Conservation (phyloP, 2,113 vertebrate genomes). For the Dascyllus trimaculatus region DNA sequence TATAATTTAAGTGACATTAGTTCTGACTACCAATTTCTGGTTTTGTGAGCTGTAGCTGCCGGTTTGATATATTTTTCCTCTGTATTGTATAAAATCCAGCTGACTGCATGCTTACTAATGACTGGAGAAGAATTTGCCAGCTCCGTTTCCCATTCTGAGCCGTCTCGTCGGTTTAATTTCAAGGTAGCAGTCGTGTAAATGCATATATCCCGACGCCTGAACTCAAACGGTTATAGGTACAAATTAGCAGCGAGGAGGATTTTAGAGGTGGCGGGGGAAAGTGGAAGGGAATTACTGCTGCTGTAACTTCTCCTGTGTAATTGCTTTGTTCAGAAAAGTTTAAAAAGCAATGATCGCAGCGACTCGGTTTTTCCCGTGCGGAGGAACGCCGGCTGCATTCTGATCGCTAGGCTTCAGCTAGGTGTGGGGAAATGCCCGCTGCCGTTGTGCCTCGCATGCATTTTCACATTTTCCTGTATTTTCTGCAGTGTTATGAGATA, state of each 20-base stretch:
- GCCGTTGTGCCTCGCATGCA: slow-evolving; percentile 20
- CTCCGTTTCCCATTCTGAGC: not conserved
- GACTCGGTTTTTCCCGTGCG: slow-evolving; percentile 10
- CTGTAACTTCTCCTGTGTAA: not conserved
- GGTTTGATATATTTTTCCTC: too few relatives aligned
- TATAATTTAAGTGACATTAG: too few relatives aligned
- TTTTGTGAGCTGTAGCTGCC: too few relatives aligned
- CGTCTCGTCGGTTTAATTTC: not conserved
- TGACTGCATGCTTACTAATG: not conserved
- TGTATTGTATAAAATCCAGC: not conserved
- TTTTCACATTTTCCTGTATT: slow-evolving; percentile 49
- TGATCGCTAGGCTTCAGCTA: too few relatives aligned
- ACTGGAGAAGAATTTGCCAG: not conserved
- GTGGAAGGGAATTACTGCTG: not conserved
- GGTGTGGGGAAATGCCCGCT: not conserved
- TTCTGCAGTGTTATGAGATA: slow-evolving; percentile 33
- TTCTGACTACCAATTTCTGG: too few relatives aligned
- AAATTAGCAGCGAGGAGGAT: not conserved
- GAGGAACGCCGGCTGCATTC: not conserved
- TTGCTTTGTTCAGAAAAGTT: not conserved
- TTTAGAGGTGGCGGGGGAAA: not conserved
- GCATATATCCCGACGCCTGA: not conserved
- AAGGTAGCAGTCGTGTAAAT: not conserved
- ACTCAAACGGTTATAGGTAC: not conserved
- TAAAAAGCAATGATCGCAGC: slow-evolving; percentile 2